These are phyloP conservation scores for Rhinogobio ventralis DNA, from an alignment of 2,797 vertebrate species.

Conservation along the genomic window DNA sequence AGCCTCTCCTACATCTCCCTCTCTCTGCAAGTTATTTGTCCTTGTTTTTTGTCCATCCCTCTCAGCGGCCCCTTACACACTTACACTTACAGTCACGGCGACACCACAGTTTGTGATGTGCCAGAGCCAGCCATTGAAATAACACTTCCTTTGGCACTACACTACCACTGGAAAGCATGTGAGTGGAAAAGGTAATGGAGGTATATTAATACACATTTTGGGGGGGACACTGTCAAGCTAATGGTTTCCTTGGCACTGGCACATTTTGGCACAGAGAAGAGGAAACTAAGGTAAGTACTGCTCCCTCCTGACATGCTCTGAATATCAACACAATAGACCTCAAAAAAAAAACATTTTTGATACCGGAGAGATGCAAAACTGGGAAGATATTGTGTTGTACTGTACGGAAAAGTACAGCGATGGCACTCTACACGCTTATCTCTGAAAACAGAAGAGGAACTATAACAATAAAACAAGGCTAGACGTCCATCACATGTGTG, in stretches of 20 bases:
- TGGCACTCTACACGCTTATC: not conserved
- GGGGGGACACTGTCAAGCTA: constrained; percentile 60
- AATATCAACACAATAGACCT: constrained; percentile 50
- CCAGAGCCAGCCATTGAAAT: constrained; percentile 41
- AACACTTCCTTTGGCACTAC: constrained; percentile 47
- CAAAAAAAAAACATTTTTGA: constrained; percentile 1
- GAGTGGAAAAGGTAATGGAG: constrained; percentile 38
- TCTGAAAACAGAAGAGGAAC: not conserved
- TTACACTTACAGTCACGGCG: constrained; percentile 41
- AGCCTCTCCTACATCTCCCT: not conserved
- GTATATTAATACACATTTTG: constrained; percentile 63
- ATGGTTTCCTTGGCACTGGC: constrained; percentile 60
- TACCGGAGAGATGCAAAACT: not conserved
- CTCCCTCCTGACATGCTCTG: constrained; percentile 53
- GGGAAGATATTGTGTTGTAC: not conserved
- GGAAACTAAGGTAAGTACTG: constrained; percentile 56
- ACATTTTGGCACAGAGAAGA: constrained; percentile 50
- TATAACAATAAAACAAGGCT: not conserved
- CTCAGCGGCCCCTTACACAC: constrained; percentile 19
- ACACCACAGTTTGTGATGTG: constrained; percentile 46
- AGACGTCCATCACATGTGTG: not conserved
- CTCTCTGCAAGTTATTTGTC: constrained; percentile 1
- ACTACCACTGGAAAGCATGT: constrained; percentile 10
- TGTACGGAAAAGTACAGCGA: not conserved
- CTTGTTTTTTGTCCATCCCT: not conserved